These are phyloP conservation scores for Myathropa florea DNA, from an alignment of 2,888 invertebrate species.

Conservation along the genomic window DNA sequence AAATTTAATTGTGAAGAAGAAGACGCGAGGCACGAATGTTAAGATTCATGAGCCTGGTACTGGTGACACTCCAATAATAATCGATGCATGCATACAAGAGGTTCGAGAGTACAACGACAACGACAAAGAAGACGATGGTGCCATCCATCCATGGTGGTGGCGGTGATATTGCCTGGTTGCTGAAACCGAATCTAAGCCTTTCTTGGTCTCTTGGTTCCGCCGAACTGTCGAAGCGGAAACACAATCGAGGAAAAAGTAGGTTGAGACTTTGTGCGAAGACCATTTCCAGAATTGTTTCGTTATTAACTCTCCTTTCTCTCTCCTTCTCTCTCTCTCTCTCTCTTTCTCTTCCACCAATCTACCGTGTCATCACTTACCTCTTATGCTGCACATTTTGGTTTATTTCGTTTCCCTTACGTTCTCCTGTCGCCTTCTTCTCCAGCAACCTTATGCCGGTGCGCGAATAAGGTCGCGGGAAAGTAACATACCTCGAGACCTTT, in stretches of 20 bases:
- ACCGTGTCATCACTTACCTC: conserved; percentile 28
- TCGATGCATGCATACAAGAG: conserved; percentile 51
- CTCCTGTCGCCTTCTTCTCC: conserved; percentile 7
- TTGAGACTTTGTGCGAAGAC: conserved; percentile 67
- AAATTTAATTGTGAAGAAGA: conserved; percentile 52
- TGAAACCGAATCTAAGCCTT: conserved; percentile 57
- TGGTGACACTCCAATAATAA: conserved; percentile 70
- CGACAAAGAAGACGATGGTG: neutral
- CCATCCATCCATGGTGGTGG: conserved; percentile 49
- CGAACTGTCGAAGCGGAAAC: conserved; percentile 56
- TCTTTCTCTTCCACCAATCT: conserved; percentile 17
- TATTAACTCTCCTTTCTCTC: conserved; percentile 50
- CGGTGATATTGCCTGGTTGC: conserved; percentile 27
- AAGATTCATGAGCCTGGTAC: conserved; percentile 55
- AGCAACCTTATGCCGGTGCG: neutral
- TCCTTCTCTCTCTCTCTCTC: neutral
- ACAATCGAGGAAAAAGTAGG: conserved; percentile 68
- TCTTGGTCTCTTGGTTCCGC: conserved; percentile 38
- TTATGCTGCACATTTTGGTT: conserved; percentile 52
- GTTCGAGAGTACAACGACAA: neutral
- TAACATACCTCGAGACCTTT: conserved; percentile 46
- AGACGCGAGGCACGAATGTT: conserved; percentile 26
- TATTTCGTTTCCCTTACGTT: conserved; percentile 21
- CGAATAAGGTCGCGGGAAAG: conserved; percentile 67
- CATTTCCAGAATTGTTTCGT: conserved; percentile 69